Base-by-base conservation (phyloP, 1,140 invertebrate genomes). In the Oncopeltus fasciatus region DNA sequence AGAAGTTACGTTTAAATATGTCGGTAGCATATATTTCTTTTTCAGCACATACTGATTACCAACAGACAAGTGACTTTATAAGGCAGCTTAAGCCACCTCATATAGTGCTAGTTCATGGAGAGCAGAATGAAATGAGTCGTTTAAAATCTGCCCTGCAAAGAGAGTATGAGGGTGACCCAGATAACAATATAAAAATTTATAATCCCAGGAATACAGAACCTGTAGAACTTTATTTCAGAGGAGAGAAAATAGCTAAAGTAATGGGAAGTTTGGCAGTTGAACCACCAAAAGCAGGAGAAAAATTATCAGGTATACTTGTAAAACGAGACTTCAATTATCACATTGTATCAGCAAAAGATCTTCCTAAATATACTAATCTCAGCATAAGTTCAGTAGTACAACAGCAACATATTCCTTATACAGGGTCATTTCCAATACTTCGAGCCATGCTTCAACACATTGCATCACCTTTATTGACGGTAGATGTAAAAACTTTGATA, bases 21-120 rank as follows among this genome's bases (percentile, higher is more conserved):
- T 95, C 93, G 0, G 95, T 99, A 0, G 95, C 98, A 74, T 99
- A 99, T 71, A 99, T 99, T 68, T 98, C 94, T 0, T 99, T 99
- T 75, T 98, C 95, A 0, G 97, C 97, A 1, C 97, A 99, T 71
- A 98, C 96, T 0, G 97, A 99, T 75, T 99, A 98, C 74, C 88
- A 96, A 71, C 96, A 99, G 77, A 99, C 96, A 0, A 94, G 90
- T 24, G 95, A 98, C 76, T 99, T 99, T 70, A 91, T 99, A 64
- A 80, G 92, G 29, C 83, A 87, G 38, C 75, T 99, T 16, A 94
- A 92, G 72, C 96, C 97, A 18, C 87, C 92, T 0, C 94, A 99
- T 77, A 90, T 99, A 53, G 91, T 97, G 14, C 76, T 99, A 21
- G 96, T 99, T 0, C 96, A 99, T 74, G 96, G 96, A 1, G 97